A percentile compares a stretch with the other conserved stretches of the same genome.
phyloP scores from a whole-genome alignment of 1,140 invertebrate genomes.

The Cardiocondyla obscurior region DNA sequence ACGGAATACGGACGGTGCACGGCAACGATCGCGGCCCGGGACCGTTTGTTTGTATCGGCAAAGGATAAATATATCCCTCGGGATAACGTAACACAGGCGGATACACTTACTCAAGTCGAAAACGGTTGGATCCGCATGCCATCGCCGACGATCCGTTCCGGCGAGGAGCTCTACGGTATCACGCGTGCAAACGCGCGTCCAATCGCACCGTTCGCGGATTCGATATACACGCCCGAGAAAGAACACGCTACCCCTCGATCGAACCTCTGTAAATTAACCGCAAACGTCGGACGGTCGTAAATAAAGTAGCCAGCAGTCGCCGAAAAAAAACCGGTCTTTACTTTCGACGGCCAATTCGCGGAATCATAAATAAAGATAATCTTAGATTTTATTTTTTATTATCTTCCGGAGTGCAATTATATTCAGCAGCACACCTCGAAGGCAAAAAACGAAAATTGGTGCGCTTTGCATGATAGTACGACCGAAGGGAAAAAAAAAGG shows the following conservation, averaged over 20 bases:
- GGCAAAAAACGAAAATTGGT: neutral
- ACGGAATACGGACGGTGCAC: neutral
- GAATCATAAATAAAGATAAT: constrained; percentile 57
- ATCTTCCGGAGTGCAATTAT: constrained; percentile 35
- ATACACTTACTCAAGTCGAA: constrained; percentile 24
- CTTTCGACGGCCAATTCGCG: constrained; percentile 21
- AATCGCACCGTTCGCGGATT: neutral
- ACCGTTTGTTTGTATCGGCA: constrained; percentile 44
- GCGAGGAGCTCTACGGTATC: neutral
- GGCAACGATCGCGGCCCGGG: neutral
- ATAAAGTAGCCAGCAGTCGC: constrained; percentile 40
- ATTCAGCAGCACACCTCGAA: neutral
- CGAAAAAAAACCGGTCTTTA: constrained; percentile 33
- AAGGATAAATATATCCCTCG: constrained; percentile 43
- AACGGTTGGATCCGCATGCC: constrained; percentile 35
- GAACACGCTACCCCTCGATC: constrained; percentile 6
- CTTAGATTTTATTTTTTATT: constrained; percentile 36
- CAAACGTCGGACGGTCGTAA: constrained; percentile 46
- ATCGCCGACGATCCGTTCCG: constrained; percentile 11
- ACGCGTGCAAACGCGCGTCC: constrained; percentile 19
- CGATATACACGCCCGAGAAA: constrained; percentile 14
- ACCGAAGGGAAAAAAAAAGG: too few species aligned
- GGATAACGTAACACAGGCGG: constrained; percentile 8
- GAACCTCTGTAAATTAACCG: constrained; percentile 44
- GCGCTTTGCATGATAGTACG: neutral